Percentiles rank a stretch among this genome's conserved stretches.
Evolutionary conservation across 1,140 invertebrate species (phyloP).

Genomic region (Ericerus pela): DNA sequence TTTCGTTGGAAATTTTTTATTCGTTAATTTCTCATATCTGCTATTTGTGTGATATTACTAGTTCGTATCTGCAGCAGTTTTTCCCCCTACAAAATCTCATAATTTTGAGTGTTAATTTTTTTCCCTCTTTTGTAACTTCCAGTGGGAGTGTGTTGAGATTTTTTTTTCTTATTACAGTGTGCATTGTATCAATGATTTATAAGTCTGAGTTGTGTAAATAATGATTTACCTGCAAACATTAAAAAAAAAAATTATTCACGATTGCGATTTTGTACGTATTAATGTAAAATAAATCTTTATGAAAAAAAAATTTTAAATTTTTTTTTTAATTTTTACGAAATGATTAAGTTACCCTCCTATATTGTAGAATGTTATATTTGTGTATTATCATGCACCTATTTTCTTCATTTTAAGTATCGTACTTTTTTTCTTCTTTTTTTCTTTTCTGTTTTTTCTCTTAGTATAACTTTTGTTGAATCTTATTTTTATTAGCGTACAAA

Average conservation of each 20-base stretch:
- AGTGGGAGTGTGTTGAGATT: constrained; percentile 9
- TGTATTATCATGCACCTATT: no score
- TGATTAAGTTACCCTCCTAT: no score
- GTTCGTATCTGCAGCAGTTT: constrained; percentile 1
- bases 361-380: no score
- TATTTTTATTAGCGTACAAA: no score
- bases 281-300: not conserved
- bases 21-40: not conserved
- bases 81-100: constrained; percentile 4
- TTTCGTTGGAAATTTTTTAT: not conserved
- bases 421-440: no score
- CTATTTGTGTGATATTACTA: constrained; percentile 5
- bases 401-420: no score
- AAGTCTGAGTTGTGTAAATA: not conserved
- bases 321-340: not conserved
- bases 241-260: not conserved
- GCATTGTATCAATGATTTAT: constrained; percentile 11
- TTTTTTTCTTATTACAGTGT: not conserved
- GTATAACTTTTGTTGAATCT: no score
- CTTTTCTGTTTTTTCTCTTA: no score
- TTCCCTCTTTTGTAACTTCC: not conserved
- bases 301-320: not conserved
- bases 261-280: constrained; percentile 9
- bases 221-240: not conserved
- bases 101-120: not conserved